A percentile compares a stretch with the other conserved stretches of the same genome.
Evolutionary conservation across 2,888 invertebrate species (phyloP).

Genomic region (Athalia circularis): DNA sequence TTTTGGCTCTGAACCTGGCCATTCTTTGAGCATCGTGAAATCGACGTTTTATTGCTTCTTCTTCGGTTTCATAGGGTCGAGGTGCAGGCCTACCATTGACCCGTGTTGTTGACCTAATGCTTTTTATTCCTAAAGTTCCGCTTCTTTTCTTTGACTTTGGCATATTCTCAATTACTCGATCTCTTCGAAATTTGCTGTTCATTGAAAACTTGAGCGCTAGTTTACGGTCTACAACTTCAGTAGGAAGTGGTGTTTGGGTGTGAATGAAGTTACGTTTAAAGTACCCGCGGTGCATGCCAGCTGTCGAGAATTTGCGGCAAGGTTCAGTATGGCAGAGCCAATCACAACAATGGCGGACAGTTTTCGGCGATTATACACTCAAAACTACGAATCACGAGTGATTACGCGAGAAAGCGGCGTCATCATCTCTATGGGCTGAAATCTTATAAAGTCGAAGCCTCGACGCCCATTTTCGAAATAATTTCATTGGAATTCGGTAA

Average conservation of each 20-base stretch:
- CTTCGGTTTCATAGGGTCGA: constrained; percentile 62
- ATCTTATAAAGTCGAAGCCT: constrained; percentile 18
- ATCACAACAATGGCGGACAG: constrained; percentile 55
- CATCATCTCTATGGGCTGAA: constrained; percentile 24
- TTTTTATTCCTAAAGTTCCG: constrained; percentile 32
- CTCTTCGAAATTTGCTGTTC: constrained; percentile 52
- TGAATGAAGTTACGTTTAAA: constrained; percentile 46
- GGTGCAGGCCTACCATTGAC: constrained; percentile 50
- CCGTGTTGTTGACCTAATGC: constrained; percentile 40
- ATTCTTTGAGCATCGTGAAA: constrained; percentile 66
- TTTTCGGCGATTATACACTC: constrained; percentile 47
- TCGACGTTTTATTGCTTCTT: constrained; percentile 60
- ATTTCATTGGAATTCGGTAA: constrained; percentile 46
- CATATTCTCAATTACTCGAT: constrained; percentile 48
- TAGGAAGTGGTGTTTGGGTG: constrained; percentile 8
- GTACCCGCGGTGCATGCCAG: constrained; percentile 37
- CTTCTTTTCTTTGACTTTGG: constrained; percentile 40
- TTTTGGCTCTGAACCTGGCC: constrained; percentile 63
- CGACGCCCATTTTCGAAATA: constrained; percentile 36
- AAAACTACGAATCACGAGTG: constrained; percentile 54
- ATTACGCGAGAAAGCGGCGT: constrained; percentile 37
- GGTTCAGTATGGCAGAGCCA: constrained; percentile 40
- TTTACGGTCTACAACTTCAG: constrained; percentile 18
- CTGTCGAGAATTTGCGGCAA: neutral
- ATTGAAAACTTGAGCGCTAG: constrained; percentile 46